Conservation (phyloP, 1,140 invertebrate species). For the Adelges cooleyi region DNA sequence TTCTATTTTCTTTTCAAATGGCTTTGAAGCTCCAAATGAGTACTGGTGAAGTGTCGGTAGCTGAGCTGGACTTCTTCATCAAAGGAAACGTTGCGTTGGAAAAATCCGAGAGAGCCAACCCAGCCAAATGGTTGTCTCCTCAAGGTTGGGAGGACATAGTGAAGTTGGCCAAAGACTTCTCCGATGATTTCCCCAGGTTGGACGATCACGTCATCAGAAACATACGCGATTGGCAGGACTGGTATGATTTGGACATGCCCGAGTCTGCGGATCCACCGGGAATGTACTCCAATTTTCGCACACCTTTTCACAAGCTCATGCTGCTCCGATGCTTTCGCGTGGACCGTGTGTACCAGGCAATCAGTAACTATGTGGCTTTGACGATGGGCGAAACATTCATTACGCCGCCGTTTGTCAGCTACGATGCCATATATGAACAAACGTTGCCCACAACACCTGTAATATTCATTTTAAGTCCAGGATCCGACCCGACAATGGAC, state of each 20-base stretch:
- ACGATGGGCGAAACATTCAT: conserved; percentile 75
- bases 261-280: conserved; percentile 55
- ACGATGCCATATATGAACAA: conserved; percentile 65
- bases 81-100: conserved; percentile 68
- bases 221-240: conserved; percentile 58
- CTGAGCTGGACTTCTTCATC: conserved; percentile 79
- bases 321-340: conserved; percentile 72
- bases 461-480: conserved; percentile 76
- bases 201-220: conserved; percentile 51
- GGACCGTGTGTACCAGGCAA: conserved; percentile 67
- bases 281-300: conserved; percentile 50
- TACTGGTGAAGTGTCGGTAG: conserved; percentile 47
- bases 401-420: conserved; percentile 67
- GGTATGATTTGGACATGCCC: conserved; percentile 69
- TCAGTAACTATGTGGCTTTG: conserved; percentile 64
- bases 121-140: conserved; percentile 10
- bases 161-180: conserved; percentile 56
- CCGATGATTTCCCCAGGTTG: conserved; percentile 50
- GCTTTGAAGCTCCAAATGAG: conserved; percentile 66
- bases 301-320: conserved; percentile 63
- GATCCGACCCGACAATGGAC: conserved; percentile 75
- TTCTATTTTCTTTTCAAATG: conserved; percentile 83
- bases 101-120: conserved; percentile 40
- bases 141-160: conserved; percentile 71
- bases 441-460: conserved; percentile 65